Evolutionary conservation across 1,140 invertebrate genomes (phyloP).

Genomic region (Drosophila ambigua): DNA sequence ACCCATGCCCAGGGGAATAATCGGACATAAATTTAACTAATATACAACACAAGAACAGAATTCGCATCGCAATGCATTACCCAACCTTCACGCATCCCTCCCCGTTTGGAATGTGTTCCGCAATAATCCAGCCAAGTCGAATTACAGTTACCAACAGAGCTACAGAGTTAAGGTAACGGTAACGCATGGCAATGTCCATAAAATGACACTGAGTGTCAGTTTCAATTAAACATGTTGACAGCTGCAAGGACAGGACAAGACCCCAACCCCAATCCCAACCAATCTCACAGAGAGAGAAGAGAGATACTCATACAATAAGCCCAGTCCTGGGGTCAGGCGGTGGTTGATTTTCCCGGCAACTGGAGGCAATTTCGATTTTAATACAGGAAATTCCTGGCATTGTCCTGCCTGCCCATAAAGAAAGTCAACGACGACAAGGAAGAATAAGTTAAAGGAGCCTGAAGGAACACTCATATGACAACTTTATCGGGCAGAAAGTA

Average conservation of each 20-base stretch:
- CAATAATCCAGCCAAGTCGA: constrained; percentile 72
- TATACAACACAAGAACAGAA: constrained; percentile 43
- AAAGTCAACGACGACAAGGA: constrained; percentile 18
- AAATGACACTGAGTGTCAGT: constrained; percentile 83
- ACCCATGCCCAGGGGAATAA: not conserved
- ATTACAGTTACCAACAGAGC: constrained; percentile 50
- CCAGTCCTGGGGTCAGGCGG: constrained; percentile 29
- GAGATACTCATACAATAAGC: constrained; percentile 17
- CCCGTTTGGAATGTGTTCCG: constrained; percentile 44
- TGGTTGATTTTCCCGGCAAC: constrained; percentile 9
- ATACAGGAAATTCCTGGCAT: constrained; percentile 77
- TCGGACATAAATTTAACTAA: constrained; percentile 69
- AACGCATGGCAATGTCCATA: constrained; percentile 80
- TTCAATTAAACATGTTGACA: constrained; percentile 84
- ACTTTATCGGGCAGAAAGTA: constrained; percentile 53
- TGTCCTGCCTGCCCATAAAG: constrained; percentile 56
- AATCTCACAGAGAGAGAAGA: not conserved
- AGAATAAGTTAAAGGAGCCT: constrained; percentile 16
- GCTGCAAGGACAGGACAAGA: constrained; percentile 61
- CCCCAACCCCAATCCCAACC: constrained; percentile 25
- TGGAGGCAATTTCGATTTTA: constrained; percentile 72
- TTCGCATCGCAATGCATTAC: constrained; percentile 11
- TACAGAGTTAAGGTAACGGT: constrained; percentile 56
- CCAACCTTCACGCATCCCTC: constrained; percentile 1
- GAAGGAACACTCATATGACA: constrained; percentile 52